Evolutionary conservation across 2,797 vertebrate genomes (phyloP), one percentile per base, ranked within the genome.

Genomic region (Urocyon cinereoargenteus): DNA sequence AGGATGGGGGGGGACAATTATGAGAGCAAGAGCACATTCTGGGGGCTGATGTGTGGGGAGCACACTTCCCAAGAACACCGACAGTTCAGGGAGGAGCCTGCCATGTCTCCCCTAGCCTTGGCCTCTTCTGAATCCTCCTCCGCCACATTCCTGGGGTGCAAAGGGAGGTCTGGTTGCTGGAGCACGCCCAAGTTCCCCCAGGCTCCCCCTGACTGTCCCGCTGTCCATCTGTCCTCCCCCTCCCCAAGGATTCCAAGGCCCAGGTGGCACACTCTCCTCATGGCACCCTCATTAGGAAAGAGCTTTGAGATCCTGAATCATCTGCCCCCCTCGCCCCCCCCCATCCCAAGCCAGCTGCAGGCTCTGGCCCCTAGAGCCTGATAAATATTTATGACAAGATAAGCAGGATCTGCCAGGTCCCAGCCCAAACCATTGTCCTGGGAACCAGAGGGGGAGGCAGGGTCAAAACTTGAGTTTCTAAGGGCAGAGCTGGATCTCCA

Each of bases 311-410:
- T 59, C 82, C 87, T 18, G 70, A 53, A 90, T 82, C 93, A 66
- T 93, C 96, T 92, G 85, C 78, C 92, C 51, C 51, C 31, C 16
- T 6, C 2, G 2, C 12, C 36, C 86, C 75, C 36, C 0, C 28
- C 61, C 15, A 26, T 18, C 45, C 87, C 72, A 21, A 83, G 87
- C 96, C 97, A 97, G 97, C 97, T 97, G 97, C 96, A 96, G 86
- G 85, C 96, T 94, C 91, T 85, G 86, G 94, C 82, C 97, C 84
- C 90, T 53, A 68, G 92, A 96, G 96, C 83, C 96, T 97, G 96
- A 97, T 98, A 97, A 97, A 97, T 98, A 98, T 98, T 97, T 96
- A 98, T 97, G 97, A 96, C 73, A 61, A 97, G 92, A 97, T 86
- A 95, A 96, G 95, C 96, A 79, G 90, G 34, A 77, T 96, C 92